Percentiles rank a stretch among this genome's conserved stretches.
Conservation (phyloP, 2,888 invertebrate species). For the Leucozona laternaria region DNA sequence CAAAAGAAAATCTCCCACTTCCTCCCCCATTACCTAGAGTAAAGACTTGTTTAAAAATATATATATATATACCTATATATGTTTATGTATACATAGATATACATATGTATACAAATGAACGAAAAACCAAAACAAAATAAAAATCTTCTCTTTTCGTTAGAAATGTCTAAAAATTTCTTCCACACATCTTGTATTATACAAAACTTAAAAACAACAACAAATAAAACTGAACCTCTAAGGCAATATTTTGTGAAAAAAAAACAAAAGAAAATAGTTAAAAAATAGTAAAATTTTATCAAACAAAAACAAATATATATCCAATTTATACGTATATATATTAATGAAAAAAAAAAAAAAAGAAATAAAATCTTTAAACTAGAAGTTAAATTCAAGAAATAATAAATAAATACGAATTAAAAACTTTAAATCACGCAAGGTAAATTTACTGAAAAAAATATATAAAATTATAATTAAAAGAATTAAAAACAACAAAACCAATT, state of each 20-base stretch:
- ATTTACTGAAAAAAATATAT: slow-evolving; percentile 27
- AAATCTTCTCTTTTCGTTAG: slow-evolving; percentile 60
- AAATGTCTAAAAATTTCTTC: slow-evolving; percentile 69
- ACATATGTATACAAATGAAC: slow-evolving; percentile 7
- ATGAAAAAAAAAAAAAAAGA: slow-evolving; percentile 48
- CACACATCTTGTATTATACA: slow-evolving; percentile 72
- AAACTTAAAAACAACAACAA: slow-evolving; percentile 36
- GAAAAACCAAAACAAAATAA: slow-evolving; percentile 45
- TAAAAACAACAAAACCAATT: slow-evolving; percentile 62
- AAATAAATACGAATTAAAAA: slow-evolving; percentile 42
- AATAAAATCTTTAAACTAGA: slow-evolving; percentile 51
- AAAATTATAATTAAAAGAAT: slow-evolving; percentile 39
- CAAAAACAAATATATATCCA: slow-evolving; percentile 59
- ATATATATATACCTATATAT: not conserved
- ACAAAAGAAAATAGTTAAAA: slow-evolving; percentile 47
- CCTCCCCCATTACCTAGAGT: slow-evolving; percentile 70
- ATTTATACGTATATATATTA: slow-evolving; percentile 60
- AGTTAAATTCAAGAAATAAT: slow-evolving; percentile 32
- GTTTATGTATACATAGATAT: not conserved
- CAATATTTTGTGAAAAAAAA: slow-evolving; percentile 73
- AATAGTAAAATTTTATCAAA: slow-evolving; percentile 77
- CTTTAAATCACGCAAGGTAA: slow-evolving; percentile 55
- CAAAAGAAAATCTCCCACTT: not conserved
- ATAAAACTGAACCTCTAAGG: slow-evolving; percentile 43
- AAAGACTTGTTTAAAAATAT: slow-evolving; percentile 68